Percentiles rank a stretch among this genome's conserved stretches.
Evolutionary conservation across 1,140 invertebrate genomes (phyloP).

Genomic region (Megalonaias nervosa): DNA sequence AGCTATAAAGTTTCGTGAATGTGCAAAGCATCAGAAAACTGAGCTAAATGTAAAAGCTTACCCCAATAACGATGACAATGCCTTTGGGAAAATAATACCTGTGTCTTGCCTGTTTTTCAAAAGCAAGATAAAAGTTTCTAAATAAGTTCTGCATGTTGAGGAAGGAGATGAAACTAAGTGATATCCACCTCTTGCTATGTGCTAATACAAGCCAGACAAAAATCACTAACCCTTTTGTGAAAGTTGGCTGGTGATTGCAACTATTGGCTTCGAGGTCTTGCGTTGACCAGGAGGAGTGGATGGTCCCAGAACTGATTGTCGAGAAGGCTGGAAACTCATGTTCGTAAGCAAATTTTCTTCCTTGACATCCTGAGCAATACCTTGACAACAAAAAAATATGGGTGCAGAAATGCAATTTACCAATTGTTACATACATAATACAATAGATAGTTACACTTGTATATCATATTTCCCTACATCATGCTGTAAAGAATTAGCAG

Average conservation of each 20-base stretch:
- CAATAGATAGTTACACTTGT: background rate
- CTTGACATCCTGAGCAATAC: slow-evolving; percentile 58
- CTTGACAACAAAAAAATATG: slow-evolving; percentile 30
- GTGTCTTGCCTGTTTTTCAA: no score
- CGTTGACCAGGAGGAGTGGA: slow-evolving; percentile 65
- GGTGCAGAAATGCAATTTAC: slow-evolving; percentile 3
- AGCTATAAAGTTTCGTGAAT: no score
- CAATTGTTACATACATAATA: background rate
- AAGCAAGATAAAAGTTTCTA: no score
- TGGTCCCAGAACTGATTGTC: slow-evolving; percentile 39
- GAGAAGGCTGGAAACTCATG: slow-evolving; percentile 23
- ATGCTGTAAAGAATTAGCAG: no score
- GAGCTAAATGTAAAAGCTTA: no score
- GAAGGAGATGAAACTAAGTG: no score
- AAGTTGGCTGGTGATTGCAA: slow-evolving; percentile 49
- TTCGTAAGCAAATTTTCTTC: slow-evolving; percentile 45
- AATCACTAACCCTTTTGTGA: slow-evolving; percentile 46
- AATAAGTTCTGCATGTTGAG: no score
- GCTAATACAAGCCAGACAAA: no score
- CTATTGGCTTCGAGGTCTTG: slow-evolving; percentile 52
- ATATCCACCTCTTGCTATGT: no score
- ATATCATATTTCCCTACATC: background rate
- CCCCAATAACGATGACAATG: no score
- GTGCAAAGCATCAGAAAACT: no score
- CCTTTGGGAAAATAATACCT: no score